Evolutionary conservation across 2,797 vertebrate species (phyloP).

Genomic region (Loriculus beryllinus): DNA sequence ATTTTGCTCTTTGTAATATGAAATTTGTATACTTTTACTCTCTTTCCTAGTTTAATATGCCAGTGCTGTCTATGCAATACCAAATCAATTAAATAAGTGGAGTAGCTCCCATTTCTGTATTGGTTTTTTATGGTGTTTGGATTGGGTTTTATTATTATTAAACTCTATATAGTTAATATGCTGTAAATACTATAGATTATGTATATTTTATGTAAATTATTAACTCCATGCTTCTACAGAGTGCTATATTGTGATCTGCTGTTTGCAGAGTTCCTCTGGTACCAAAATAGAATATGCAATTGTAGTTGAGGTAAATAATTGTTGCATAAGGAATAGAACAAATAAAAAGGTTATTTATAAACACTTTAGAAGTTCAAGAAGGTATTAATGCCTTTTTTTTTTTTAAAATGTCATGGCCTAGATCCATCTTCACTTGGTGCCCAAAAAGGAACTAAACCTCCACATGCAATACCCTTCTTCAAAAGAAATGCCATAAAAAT

Average conservation of each 20-base stretch:
- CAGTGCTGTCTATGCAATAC: neutral
- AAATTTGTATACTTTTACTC: neutral
- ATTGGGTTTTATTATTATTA: neutral
- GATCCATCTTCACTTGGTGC: neutral
- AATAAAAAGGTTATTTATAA: neutral
- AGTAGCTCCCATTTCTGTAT: neutral
- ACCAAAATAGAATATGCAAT: neutral
- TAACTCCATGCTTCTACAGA: neutral
- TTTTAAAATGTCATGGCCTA: neutral
- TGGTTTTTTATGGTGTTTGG: neutral
- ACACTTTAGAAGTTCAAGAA: neutral
- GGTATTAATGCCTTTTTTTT: neutral
- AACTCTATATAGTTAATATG: neutral
- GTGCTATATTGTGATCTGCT: neutral
- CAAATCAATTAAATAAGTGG: neutral
- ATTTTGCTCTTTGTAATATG: neutral
- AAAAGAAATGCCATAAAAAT: neutral
- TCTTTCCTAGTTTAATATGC: neutral
- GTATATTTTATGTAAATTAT: neutral
- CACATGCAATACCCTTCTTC: neutral
- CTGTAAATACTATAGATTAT: neutral
- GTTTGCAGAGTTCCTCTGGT: neutral
- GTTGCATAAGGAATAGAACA: neutral
- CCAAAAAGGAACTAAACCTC: neutral
- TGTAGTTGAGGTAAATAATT: neutral